Evolutionary conservation across 2,797 vertebrate genomes (phyloP).

Genomic region (Balearica regulorum): DNA sequence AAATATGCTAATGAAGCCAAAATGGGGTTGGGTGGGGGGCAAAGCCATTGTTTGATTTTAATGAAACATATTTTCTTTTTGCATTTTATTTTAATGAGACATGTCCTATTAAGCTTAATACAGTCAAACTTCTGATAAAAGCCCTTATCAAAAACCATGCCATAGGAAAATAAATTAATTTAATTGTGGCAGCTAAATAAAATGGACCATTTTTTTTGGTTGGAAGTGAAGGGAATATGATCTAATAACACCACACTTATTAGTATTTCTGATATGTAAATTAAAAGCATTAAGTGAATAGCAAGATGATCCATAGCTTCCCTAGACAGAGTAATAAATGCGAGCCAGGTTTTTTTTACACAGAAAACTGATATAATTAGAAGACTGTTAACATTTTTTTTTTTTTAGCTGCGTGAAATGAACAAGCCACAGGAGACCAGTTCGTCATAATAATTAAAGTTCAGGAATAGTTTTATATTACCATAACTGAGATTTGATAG

Average conservation of each 20-base stretch:
- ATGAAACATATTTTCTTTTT: not conserved
- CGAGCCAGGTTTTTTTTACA: conserved; percentile 23
- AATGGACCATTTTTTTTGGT: conserved; percentile 40
- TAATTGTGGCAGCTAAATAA: conserved; percentile 52
- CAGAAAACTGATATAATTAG: conserved; percentile 72
- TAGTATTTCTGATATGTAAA: conserved; percentile 67
- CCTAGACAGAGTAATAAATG: conserved; percentile 61
- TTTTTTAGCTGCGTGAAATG: conserved; percentile 28
- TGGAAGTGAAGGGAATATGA: conserved; percentile 1
- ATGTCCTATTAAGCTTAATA: conserved; percentile 33
- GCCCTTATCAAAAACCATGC: conserved; percentile 57
- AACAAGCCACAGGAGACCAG: conserved; percentile 59
- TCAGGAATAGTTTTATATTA: conserved; percentile 65
- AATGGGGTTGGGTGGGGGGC: not conserved
- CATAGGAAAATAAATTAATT: conserved; percentile 59
- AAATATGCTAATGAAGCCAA: conserved; percentile 46
- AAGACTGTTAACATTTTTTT: conserved; percentile 55
- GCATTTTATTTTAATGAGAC: conserved; percentile 41
- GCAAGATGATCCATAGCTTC: conserved; percentile 57
- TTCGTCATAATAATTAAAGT: conserved; percentile 72
- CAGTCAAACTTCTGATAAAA: conserved; percentile 60
- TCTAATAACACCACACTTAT: conserved; percentile 46
- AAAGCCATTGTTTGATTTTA: conserved; percentile 44
- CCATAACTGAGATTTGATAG: conserved; percentile 49
- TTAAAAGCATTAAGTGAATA: conserved; percentile 49